phyloP scores from a whole-genome alignment of 2,888 invertebrate species.

The Branchinecta sandiegonensis region DNA sequence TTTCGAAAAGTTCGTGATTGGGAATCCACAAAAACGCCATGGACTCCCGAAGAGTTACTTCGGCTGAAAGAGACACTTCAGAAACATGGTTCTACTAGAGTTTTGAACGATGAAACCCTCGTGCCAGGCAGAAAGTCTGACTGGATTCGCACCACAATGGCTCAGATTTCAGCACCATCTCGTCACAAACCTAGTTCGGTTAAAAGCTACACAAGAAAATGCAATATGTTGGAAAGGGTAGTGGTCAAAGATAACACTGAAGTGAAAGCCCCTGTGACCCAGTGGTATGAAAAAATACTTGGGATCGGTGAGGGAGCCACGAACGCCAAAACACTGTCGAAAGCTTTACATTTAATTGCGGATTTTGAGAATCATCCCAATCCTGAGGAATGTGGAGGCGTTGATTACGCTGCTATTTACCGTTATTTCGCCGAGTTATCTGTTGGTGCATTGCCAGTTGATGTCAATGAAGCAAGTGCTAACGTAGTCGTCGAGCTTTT shows the following conservation, averaged over 20 bases:
- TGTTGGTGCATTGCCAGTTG: neutral
- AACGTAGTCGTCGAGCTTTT: too few relatives aligned
- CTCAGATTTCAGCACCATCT: neutral
- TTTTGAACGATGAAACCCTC: neutral
- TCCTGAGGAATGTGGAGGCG: neutral
- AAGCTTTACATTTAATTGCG: conserved; percentile 3
- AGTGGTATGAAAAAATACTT: conserved; percentile 3
- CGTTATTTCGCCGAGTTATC: neutral
- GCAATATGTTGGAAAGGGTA: neutral
- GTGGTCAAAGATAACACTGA: neutral
- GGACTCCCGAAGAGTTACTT: neutral
- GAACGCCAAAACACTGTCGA: neutral
- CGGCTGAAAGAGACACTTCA: neutral
- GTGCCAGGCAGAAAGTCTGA: neutral
- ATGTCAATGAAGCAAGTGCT: neutral
- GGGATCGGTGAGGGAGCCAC: neutral
- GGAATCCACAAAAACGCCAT: neutral
- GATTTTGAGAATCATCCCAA: neutral
- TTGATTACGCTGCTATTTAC: neutral
- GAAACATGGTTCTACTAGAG: neutral
- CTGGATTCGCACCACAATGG: neutral
- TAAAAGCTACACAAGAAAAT: neutral
- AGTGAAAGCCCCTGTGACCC: conserved; percentile 9
- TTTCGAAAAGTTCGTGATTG: neutral
- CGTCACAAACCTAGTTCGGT: neutral